Base-by-base conservation (phyloP, 2,888 invertebrate species). In the Amblyjoppa proteus region DNA sequence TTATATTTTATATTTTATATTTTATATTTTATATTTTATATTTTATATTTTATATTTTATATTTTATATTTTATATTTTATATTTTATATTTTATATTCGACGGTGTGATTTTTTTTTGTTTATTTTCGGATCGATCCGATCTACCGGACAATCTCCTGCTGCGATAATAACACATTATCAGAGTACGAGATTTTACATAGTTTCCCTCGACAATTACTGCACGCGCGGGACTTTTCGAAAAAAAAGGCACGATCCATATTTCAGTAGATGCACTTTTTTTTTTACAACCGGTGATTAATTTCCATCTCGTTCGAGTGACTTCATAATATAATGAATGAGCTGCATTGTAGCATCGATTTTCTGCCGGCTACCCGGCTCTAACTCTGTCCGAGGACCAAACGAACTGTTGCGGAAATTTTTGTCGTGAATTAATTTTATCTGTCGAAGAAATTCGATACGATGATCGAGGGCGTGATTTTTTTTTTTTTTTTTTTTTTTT, bases 401-500 rank as follows among this genome's bases (percentile, higher is more conserved):
- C 38, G 9, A 38, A 38, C 9, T 38, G 0, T 38, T 38, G 20
- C 20, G 1, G 38, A 38, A 38, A 38, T 20, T 20, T 53, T 41
- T n/a, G n/a, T 68, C 41, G 20, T 41, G 11, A 11, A 4, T 68
- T 68, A 49, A 41, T 25, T 49, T 69, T 13, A 11, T 11, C 41
- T 49, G n/a, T n/a, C 34, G 71, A 11, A 53, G 25, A 28, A 61
- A 61, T 61, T 9, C 28, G 9, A 61, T 61, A 13, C 3, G 13
- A 13, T 25, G 28, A 61, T 61, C 25, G 3, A 13, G 4, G 4
- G 9, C 20, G 53, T 45, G 3, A 16, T 53, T 53, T 53, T 9
- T 56, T 56, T 56, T 56, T 56, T 16, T 51, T 53, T 53, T 53
- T 9, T 56, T 56, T 56, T 56, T 56, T 16, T 51, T 51, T 51